Evolutionary conservation across 1,140 invertebrate species (phyloP).

Genomic region (Aphelinus certus): DNA sequence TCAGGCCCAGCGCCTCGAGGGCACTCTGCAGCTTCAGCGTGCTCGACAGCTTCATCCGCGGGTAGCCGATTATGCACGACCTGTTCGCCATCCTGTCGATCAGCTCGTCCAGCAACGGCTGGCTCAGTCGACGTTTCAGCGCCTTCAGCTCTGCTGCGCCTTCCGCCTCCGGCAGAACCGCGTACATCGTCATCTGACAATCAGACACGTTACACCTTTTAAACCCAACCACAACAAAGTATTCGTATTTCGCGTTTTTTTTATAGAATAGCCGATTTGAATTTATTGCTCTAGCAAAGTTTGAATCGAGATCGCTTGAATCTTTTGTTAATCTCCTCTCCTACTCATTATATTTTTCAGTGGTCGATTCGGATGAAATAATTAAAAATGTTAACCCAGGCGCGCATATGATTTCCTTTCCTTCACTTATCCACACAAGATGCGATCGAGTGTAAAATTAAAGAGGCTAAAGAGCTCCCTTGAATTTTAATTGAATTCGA

Average conservation of each 20-base stretch:
- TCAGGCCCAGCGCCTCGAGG: conserved; percentile 68
- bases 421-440: no score
- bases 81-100: conserved; percentile 63
- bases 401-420: no score
- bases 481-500: no score
- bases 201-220: not conserved
- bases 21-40: conserved; percentile 66
- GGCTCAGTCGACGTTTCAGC: conserved; percentile 66
- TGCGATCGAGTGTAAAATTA: no score
- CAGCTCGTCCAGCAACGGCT: conserved; percentile 65
- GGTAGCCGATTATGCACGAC: conserved; percentile 70
- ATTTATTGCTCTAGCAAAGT: no score
- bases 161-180: conserved; percentile 72
- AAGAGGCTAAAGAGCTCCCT: no score
- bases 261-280: no score
- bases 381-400: no score
- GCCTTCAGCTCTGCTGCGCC: conserved; percentile 59
- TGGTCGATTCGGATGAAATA: no score
- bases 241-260: not conserved
- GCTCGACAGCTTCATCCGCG: conserved; percentile 74
- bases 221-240: conserved; percentile 3
- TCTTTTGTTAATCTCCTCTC: no score
- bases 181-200: conserved; percentile 71
- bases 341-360: no score
- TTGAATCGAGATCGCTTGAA: no score